Conservation (phyloP, 1,140 invertebrate species). For the Laodelphax striatellus region DNA sequence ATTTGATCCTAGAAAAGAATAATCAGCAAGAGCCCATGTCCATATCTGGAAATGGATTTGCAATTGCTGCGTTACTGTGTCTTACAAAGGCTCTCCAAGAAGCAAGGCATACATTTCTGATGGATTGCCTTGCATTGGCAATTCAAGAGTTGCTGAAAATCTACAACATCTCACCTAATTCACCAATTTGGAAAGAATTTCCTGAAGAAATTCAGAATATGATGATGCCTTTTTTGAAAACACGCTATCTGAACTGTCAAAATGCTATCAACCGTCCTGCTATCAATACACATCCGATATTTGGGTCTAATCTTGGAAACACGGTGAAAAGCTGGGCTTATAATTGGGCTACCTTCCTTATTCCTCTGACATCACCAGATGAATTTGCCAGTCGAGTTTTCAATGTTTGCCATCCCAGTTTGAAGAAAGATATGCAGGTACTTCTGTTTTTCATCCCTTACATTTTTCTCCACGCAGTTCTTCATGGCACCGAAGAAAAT, state of each 20-base stretch:
- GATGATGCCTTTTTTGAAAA: conserved; percentile 19
- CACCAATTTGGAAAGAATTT: conserved; percentile 14
- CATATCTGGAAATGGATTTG: background rate
- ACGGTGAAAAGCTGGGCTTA: conserved; percentile 61
- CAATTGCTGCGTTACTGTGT: conserved; percentile 40
- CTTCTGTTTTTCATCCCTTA: conserved; percentile 59
- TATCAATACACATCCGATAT: conserved; percentile 37
- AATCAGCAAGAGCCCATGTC: background rate
- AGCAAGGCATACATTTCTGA: conserved; percentile 57
- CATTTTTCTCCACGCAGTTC: conserved; percentile 34
- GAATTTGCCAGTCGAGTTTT: conserved; percentile 42
- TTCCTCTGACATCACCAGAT: conserved; percentile 38
- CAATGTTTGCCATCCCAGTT: conserved; percentile 51
- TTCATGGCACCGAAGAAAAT: background rate
- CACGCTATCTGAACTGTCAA: conserved; percentile 5
- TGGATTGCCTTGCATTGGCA: conserved; percentile 57
- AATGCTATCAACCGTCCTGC: conserved; percentile 15
- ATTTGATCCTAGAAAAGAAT: conserved; percentile 27
- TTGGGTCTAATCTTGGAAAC: conserved; percentile 47
- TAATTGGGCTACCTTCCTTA: conserved; percentile 49
- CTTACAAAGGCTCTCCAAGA: conserved; percentile 58
- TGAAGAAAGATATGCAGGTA: conserved; percentile 52
- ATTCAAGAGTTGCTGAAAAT: conserved; percentile 63
- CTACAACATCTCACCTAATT: conserved; percentile 39
- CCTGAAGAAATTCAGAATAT: conserved; percentile 20